Percentiles rank a stretch among this genome's conserved stretches.
Evolutionary conservation across 2,113 vertebrate species (phyloP).

Genomic region (Apaloderma vittatum): DNA sequence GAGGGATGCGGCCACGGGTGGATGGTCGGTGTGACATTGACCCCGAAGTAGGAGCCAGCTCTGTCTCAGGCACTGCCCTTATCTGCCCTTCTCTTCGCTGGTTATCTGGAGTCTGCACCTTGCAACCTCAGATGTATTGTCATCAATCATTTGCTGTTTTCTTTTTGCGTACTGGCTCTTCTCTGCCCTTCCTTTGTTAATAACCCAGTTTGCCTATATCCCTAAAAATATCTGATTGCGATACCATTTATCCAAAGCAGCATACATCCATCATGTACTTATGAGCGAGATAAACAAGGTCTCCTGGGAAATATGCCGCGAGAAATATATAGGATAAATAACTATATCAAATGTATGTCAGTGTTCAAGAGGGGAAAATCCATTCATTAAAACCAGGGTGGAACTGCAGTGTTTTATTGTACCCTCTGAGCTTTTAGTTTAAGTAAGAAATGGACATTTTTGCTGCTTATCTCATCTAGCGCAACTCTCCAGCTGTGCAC

Average conservation of each 20-base stretch:
- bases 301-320: conserved; percentile 65
- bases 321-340: conserved; percentile 80
- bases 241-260: conserved; percentile 73
- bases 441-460: conserved; percentile 62
- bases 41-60: conserved; percentile 37
- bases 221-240: conserved; percentile 78
- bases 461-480: conserved; percentile 71
- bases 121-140: conserved; percentile 74
- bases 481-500: conserved; percentile 35
- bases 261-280: conserved; percentile 72
- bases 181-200: conserved; percentile 76
- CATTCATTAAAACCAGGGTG: conserved; percentile 72
- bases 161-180: conserved; percentile 13
- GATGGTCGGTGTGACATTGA: conserved; percentile 55
- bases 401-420: conserved; percentile 62
- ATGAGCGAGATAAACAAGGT: conserved; percentile 71
- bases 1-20: neutral
- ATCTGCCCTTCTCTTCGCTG: conserved; percentile 3
- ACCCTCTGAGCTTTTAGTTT: conserved; percentile 75
- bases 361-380: conserved; percentile 61
- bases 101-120: conserved; percentile 80
- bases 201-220: conserved; percentile 77
- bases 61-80: conserved; percentile 39
- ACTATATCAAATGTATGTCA: conserved; percentile 72
- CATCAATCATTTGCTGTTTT: conserved; percentile 76